Base-by-base conservation (phyloP, 1,140 invertebrate genomes). In the Schlechtendalia chinensis region DNA sequence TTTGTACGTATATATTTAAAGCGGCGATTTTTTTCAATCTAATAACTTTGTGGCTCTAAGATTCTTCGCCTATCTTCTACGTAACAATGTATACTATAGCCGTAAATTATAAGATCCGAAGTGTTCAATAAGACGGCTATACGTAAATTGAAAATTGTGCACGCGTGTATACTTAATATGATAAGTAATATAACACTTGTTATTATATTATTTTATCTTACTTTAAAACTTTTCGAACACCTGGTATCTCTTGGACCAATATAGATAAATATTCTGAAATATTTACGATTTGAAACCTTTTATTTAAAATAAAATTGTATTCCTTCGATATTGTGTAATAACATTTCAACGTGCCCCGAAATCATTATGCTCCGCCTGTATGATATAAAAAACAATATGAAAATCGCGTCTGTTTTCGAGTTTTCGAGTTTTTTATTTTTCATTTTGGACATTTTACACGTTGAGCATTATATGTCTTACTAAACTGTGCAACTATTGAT, bases 171-270 rank as follows among this genome's bases (percentile, higher is more conserved):
- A 65, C 29, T 12, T 65, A n/a, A 39, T 65, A 65, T 39, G 29
- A 39, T 39, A 65, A 39, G 29, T 65, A 39, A 22, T 11, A 47
- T 45, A 5, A 67, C n/a, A 45, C 63, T 39, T 14, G 32, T 67
- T 14, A 39, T 39, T 39, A 39, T 45, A 45, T 32, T 67, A 67
- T 67, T 45, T 39, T 24, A 67, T 67, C n/a, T 5, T 45, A 19
- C 39, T 67, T 67, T 67, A 1, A n/a, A 67, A 22, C n/a, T 67
- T 67, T 45, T 5, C 63, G 17, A 22, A 24, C 63, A 67, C 63
- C 32, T 67, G 32, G 1, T 67, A 3, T 39, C 32, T 39, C 32
- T 6, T 1, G 16, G 10, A 2, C 27, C 59, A 2, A 17, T 29
- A 29, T 29, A 29, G 24, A 39, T n/a, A 2, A 29, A 63, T 63